phyloP scores from a whole-genome alignment of 2,797 vertebrate genomes.

The Melanogrammus aeglefinus region DNA sequence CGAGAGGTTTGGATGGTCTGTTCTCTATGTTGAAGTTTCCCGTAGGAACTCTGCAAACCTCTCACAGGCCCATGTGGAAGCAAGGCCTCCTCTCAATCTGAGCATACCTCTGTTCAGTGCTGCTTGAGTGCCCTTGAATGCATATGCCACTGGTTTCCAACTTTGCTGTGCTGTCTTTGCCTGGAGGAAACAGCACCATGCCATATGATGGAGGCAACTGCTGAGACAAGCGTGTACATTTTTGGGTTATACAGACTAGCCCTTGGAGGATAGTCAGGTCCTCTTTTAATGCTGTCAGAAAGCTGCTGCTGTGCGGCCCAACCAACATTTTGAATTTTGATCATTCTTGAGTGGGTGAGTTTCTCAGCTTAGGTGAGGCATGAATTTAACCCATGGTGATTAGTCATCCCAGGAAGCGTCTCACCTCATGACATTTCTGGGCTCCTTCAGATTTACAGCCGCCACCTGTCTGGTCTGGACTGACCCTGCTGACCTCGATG shows the following conservation, averaged over 20 bases:
- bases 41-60: constrained; percentile 19
- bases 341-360: background rate
- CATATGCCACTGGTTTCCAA: constrained; percentile 21
- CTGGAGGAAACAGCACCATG: constrained; percentile 17
- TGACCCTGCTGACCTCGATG: background rate
- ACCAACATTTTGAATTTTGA: background rate
- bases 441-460: background rate
- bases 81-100: constrained; percentile 7
- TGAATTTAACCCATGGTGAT: background rate
- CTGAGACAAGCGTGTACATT: constrained; percentile 12
- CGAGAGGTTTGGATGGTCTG: constrained; percentile 21
- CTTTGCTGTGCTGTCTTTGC: background rate
- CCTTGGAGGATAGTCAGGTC: constrained; percentile 12
- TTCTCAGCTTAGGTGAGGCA: background rate
- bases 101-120: constrained; percentile 11
- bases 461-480: background rate
- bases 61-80: constrained; percentile 22
- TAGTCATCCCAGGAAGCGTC: background rate
- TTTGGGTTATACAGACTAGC: constrained; percentile 27
- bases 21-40: constrained; percentile 13
- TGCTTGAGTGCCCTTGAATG: constrained; percentile 9
- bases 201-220: constrained; percentile 7
- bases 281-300: background rate
- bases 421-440: background rate
- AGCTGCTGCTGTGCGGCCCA: background rate